Percentiles rank a stretch among this genome's conserved stretches.
These are phyloP conservation scores for Drosophila mayaguana DNA, from an alignment of 2,888 invertebrate species.

Conservation along the genomic window DNA sequence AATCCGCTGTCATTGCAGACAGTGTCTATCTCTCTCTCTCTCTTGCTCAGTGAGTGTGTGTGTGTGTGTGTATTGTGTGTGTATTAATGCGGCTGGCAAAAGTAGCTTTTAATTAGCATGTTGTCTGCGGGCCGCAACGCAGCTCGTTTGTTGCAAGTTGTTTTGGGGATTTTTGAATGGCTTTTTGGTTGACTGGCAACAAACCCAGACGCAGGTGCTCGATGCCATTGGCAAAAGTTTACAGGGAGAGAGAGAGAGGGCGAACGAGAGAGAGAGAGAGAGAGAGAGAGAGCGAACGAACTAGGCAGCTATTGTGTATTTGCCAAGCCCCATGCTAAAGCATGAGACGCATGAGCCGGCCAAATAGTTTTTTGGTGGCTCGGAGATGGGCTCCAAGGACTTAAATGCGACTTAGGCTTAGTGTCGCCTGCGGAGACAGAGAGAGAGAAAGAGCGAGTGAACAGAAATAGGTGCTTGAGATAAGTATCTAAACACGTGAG, in stretches of 20 bases:
- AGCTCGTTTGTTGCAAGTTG: slow-evolving; percentile 62
- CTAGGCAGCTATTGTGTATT: not conserved
- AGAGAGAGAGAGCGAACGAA: not conserved
- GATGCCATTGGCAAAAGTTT: not conserved
- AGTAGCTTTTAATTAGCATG: slow-evolving; percentile 79
- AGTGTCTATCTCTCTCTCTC: not conserved
- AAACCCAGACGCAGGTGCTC: slow-evolving; percentile 23
- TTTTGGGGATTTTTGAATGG: slow-evolving; percentile 64
- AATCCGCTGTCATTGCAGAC: slow-evolving; percentile 55
- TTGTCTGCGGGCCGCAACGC: slow-evolving; percentile 64
- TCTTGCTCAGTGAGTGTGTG: not conserved
- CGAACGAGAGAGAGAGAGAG: not conserved
- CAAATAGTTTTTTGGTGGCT: slow-evolving; percentile 18
- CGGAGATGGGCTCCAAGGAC: slow-evolving; percentile 27
- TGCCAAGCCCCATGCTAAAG: too few species aligned
- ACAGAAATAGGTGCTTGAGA: not conserved
- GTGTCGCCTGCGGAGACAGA: slow-evolving; percentile 4
- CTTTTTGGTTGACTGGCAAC: slow-evolving; percentile 67
- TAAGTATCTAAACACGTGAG: slow-evolving; percentile 5
- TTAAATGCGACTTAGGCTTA: slow-evolving; percentile 33
- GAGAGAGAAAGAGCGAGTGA: not conserved
- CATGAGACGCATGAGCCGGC: not conserved
- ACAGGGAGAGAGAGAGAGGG: not conserved
- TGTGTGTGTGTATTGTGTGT: slow-evolving; percentile 64
- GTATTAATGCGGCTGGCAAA: slow-evolving; percentile 76